phyloP scores from a whole-genome alignment of 2,797 vertebrate species.

The Phrynocephalus forsythii region DNA sequence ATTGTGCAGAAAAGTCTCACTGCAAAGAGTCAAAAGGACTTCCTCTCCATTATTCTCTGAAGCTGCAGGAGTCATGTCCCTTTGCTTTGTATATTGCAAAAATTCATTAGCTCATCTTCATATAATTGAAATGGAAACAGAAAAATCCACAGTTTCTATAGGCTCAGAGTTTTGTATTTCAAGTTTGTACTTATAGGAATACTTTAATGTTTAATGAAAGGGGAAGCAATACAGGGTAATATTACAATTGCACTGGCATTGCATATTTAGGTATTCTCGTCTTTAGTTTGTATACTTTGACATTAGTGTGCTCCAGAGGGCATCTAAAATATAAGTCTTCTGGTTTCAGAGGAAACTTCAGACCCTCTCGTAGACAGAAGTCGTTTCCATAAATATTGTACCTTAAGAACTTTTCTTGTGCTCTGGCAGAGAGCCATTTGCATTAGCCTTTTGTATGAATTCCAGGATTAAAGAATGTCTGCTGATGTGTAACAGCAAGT shows the following conservation, averaged over 20 bases:
- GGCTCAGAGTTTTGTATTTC: slow-evolving; percentile 28
- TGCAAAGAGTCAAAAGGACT: too few relatives aligned
- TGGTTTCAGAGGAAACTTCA: slow-evolving; percentile 54
- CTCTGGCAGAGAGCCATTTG: slow-evolving; percentile 38
- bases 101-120: not conserved
- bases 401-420: slow-evolving; percentile 55
- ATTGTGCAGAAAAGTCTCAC: too few relatives aligned
- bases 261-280: slow-evolving; percentile 43
- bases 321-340: slow-evolving; percentile 45
- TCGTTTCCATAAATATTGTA: slow-evolving; percentile 66
- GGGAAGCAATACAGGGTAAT: not conserved
- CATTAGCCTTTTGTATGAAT: slow-evolving; percentile 60
- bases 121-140: slow-evolving; percentile 15
- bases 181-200: slow-evolving; percentile 27
- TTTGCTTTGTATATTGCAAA: not conserved
- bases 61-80: too few relatives aligned
- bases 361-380: slow-evolving; percentile 57
- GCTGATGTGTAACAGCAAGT: slow-evolving; percentile 53
- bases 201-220: slow-evolving; percentile 13
- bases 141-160: slow-evolving; percentile 25
- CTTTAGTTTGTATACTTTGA: slow-evolving; percentile 24
- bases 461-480: slow-evolving; percentile 57
- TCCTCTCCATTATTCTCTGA: too few relatives aligned
- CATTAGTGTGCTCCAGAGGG: slow-evolving; percentile 41
- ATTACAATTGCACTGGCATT: slow-evolving; percentile 16